Evolutionary conservation across 1,140 invertebrate genomes (phyloP), one percentile per base, ranked within the genome.

Genomic region (Anastrepha ludens): DNA sequence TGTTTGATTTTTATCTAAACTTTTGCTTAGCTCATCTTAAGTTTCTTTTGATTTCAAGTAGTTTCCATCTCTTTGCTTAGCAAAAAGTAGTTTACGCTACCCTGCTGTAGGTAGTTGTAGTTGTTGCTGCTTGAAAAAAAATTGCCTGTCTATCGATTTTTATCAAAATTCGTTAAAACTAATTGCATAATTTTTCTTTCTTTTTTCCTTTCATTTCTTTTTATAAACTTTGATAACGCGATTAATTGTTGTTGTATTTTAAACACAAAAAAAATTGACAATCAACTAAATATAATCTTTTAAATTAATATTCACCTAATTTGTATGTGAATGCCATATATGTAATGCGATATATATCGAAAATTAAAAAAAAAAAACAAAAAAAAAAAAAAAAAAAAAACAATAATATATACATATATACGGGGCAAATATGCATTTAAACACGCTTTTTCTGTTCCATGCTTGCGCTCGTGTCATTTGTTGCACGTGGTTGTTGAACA

Each of bases 171-270:
- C 74, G 74, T 81, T 81, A 81, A 81, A 81, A 81, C 74, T 81
- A 81, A 81, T 81, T 81, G 74, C 74, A 81, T 81, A 81, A 81
- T 81, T 81, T 81, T 81, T 81, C 74, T 81, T 81, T 81, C 74
- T 81, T 81, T 78, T 67, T 74, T 74, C 67, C 74, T 81, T 81
- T 81, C 74, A 81, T 81, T 81, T 81, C 74, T 81, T 81, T 20
- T 20, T 20, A 81, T 9, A 81, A 81, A 81, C 44, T 55, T 81
- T 55, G 74, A n/a, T 55, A 81, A 81, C 74, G 74, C 74, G 74
- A 55, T 81, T 81, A 81, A 81, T 55, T 81, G 74, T 81, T 81
- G 74, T 81, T 81, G 74, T 81, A 55, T 55, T 44, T 81, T 50
- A 58, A 50, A 81, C 47, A 81, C 0, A 78, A n/a, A 50, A 81